Conservation (phyloP, 2,113 vertebrate species). For the Agelaius phoeniceus region DNA sequence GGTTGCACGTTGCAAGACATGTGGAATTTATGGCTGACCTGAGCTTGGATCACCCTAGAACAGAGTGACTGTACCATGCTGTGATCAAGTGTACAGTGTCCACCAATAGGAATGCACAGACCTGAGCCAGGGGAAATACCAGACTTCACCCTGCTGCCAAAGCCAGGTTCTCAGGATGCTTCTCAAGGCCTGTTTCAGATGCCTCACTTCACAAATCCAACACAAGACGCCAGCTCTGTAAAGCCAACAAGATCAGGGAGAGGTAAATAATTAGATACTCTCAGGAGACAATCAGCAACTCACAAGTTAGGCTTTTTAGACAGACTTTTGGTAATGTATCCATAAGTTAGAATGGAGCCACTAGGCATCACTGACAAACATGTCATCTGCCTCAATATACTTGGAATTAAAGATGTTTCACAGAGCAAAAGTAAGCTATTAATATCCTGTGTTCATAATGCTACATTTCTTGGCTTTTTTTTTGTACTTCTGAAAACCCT, state of each 20-base stretch:
- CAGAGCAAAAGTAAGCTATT: constrained; percentile 27
- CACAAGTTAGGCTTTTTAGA: background rate
- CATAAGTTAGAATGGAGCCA: background rate
- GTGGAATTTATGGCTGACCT: background rate
- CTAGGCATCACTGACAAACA: background rate
- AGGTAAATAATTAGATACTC: background rate
- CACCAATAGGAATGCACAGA: background rate
- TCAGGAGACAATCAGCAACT: background rate
- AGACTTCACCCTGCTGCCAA: background rate
- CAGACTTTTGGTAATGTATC: background rate
- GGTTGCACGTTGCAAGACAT: background rate
- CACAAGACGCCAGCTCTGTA: background rate
- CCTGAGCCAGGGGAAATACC: background rate
- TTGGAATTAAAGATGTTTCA: constrained; percentile 16
- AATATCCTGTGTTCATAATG: constrained; percentile 32
- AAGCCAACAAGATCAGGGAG: background rate
- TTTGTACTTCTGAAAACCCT: constrained; percentile 19
- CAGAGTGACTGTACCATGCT: background rate
- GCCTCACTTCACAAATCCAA: background rate
- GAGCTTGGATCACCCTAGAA: background rate
- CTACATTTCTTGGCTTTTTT: background rate
- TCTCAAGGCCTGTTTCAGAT: background rate
- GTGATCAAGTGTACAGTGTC: background rate
- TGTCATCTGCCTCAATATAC: background rate
- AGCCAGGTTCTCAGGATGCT: background rate